A percentile compares a stretch with the other conserved stretches of the same genome.
Evolutionary conservation across 2,797 vertebrate species (phyloP).

Genomic region (Ctenopoma kingsleyae): DNA sequence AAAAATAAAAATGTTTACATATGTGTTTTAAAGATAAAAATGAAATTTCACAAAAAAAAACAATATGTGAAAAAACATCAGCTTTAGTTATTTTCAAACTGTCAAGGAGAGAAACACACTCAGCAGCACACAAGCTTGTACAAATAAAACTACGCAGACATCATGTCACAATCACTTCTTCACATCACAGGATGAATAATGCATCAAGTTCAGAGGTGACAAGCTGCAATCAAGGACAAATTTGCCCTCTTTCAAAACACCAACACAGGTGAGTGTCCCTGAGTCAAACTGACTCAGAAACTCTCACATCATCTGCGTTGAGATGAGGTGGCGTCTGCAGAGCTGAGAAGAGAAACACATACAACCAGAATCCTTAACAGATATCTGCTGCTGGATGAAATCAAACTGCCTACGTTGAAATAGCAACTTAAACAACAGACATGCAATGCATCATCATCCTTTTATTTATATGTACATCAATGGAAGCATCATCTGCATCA

Average conservation of each 20-base stretch:
- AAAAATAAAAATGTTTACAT: background rate
- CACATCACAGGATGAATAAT: conserved; percentile 26
- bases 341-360: background rate
- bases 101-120: background rate
- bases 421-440: no score
- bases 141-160: background rate
- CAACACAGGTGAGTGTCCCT: background rate
- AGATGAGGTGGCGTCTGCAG: background rate
- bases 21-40: no score
- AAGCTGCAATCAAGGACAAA: conserved; percentile 15
- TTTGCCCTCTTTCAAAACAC: conserved; percentile 21
- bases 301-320: background rate
- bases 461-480: no score
- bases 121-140: background rate
- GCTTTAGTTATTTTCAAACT: no score
- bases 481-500: no score
- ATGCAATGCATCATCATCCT: no score
- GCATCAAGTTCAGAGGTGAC: conserved; percentile 21
- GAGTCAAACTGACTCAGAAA: conserved; percentile 14
- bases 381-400: background rate
- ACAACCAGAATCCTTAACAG: background rate
- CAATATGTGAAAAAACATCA: no score
- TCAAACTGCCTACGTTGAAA: no score
- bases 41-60: no score
- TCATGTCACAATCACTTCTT: background rate